Base-by-base conservation (phyloP, 2,113 vertebrate genomes). In the Ammodramus savannarum region DNA sequence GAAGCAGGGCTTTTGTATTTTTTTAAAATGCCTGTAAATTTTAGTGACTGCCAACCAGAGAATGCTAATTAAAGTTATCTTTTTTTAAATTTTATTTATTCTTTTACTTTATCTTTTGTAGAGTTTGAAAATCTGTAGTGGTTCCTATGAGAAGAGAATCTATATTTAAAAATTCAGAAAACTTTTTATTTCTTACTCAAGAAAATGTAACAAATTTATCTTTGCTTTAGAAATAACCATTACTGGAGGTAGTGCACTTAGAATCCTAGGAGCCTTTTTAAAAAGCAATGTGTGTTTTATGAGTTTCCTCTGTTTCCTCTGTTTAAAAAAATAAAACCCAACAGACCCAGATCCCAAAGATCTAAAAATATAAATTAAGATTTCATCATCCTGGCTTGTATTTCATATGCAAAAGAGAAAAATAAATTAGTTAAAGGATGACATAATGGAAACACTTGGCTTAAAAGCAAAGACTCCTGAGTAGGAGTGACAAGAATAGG, bases 1-100 rank as follows among this genome's bases (percentile, higher is more conserved):
- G 88, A 91, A 95, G 88, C 82, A 85, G 38, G 38, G 43, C 14
- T 23, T 74, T 89, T 22, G 8, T 7, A 2, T 31, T 54, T 94
- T 87, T 88, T 87, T 29, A 0, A 52, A 91, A 85, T 66, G 58
- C 21, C 51, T 88, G 55, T 92, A 90, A 92, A 95, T 95, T 94
- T 88, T 83, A 54, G 38, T 94, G 87, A 54, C 82, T 93, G 67
- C 51, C 74, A 88, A 49, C 38, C 76, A 77, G 76, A 46, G 71
- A 72, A 80, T 77, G 67, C 49, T 90, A 90, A 85, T 80, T 72
- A 83, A 46, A 76, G 38, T 31, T 54, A 32, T 13, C 29, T 32
- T 8, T 31, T 32, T 59, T 39, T 59, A 36, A 36, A 22, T 22
- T 73, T 81, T 19, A 9, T 7, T 3, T 52, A 63, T 91, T 73